Base-by-base conservation (phyloP, 2,888 invertebrate species). In the Lamproptera curius region DNA sequence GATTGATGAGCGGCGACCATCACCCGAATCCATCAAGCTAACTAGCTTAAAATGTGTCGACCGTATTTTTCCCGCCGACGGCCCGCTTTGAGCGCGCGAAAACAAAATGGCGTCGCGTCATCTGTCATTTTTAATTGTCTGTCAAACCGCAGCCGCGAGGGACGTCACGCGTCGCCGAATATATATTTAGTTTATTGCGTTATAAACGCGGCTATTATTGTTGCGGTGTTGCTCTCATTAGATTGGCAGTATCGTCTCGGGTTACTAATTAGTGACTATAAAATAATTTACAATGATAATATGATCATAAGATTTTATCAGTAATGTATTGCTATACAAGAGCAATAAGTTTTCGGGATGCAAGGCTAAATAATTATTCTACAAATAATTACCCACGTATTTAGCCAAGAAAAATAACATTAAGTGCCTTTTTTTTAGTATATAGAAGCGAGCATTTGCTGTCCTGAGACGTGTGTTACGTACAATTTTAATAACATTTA, bases 51-150 rank as follows among this genome's bases (percentile, higher is more conserved):
- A 76, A 75, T 72, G 69, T 73, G 76, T 73, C 70, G 67, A 67
- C 61, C 67, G 66, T 61, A 63, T 75, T 76, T 74, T 73, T 76
- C 65, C 34, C 33, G 35, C 55, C 48, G 51, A 16, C 35, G 39
- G 41, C 33, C 42, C 31, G 42, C 50, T 79, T 84, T 80, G 78
- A 77, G 59, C 65, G 63, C 65, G 58, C 53, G 50, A 46, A 56
- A 63, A 54, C 77, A 82, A 83, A 67, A 80, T 83, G 83, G 83
- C 81, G 71, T 42, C 60, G 44, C 59, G 65, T 79, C 84, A 85
- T 85, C 83, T 81, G 84, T 85, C 85, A 85, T 84, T 85, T 85
- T 84, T 85, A 85, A 85, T 85, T 85, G 84, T 75, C 70, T 83
- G 85, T 85, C 85, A 82, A 77, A 77, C 67, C 70, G 66, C 58